Percentiles rank a stretch among this genome's conserved stretches.
These are phyloP conservation scores for Etheostoma perlongum DNA, from an alignment of 2,797 vertebrate genomes.

Conservation along the genomic window DNA sequence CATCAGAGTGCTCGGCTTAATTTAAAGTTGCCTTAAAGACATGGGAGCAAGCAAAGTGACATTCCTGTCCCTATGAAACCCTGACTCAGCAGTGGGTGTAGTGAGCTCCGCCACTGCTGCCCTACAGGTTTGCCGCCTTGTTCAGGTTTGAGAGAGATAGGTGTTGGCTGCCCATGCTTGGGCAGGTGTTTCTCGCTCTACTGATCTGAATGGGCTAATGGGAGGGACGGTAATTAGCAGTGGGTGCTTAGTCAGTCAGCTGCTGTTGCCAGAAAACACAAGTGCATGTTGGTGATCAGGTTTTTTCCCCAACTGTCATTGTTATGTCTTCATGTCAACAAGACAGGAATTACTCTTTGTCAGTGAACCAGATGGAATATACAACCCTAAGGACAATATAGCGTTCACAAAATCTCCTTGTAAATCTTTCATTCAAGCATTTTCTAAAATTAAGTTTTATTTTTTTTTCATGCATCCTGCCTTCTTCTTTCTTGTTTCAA, in stretches of 20 bases:
- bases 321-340: slow-evolving; percentile 38
- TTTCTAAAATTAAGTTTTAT: background rate
- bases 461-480: background rate
- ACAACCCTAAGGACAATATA: background rate
- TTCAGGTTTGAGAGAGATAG: slow-evolving; percentile 24
- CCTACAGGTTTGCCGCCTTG: slow-evolving; percentile 44
- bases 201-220: slow-evolving; percentile 17
- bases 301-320: slow-evolving; percentile 15
- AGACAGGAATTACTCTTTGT: background rate
- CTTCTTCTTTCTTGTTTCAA: background rate
- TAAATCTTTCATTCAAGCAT: background rate
- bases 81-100: slow-evolving; percentile 72
- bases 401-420: background rate
- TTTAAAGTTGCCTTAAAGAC: slow-evolving; percentile 32
- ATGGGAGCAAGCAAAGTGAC: slow-evolving; percentile 76
- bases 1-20: slow-evolving; percentile 15
- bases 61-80: slow-evolving; percentile 75
- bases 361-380: background rate
- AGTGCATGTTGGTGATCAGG: slow-evolving; percentile 49
- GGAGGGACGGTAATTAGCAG: slow-evolving; percentile 53
- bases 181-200: slow-evolving; percentile 14
- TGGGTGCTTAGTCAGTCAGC: slow-evolving; percentile 39
- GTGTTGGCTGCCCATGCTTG: slow-evolving; percentile 50
- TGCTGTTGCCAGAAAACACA: slow-evolving; percentile 57
- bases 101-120: slow-evolving; percentile 36